Conservation (phyloP, 2,113 vertebrate species). For the Taurulus bubalis region DNA sequence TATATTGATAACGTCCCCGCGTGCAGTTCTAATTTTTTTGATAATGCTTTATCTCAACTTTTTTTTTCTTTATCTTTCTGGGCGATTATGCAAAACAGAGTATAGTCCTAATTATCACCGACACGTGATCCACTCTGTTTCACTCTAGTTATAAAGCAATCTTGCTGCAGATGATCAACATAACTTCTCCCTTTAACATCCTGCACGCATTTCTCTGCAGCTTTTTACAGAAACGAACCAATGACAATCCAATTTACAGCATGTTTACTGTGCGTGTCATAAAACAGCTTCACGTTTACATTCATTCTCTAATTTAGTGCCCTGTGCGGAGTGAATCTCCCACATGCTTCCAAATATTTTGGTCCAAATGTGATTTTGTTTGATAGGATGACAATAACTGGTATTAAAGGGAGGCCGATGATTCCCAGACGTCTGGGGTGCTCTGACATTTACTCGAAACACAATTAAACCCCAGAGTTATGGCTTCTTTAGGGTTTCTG, state of each 20-base stretch:
- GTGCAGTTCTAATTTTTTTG: slow-evolving; percentile 73
- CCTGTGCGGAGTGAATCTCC: slow-evolving; percentile 62
- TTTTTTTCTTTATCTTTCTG: slow-evolving; percentile 69
- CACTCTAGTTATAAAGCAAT: slow-evolving; percentile 67
- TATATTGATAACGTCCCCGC: slow-evolving; percentile 74
- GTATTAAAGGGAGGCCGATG: slow-evolving; percentile 78
- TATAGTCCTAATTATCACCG: slow-evolving; percentile 75
- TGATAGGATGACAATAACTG: slow-evolving; percentile 81
- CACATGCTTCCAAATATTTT: slow-evolving; percentile 80
- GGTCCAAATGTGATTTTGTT: slow-evolving; percentile 81
- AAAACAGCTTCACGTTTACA: slow-evolving; percentile 76
- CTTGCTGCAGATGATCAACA: slow-evolving; percentile 50
- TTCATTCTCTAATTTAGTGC: slow-evolving; percentile 78
- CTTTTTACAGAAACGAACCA: slow-evolving; percentile 66
- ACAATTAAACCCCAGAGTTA: slow-evolving; percentile 81
- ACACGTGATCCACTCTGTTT: slow-evolving; percentile 66
- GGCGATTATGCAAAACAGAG: slow-evolving; percentile 78
- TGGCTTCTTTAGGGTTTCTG: slow-evolving; percentile 73
- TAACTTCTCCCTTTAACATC: slow-evolving; percentile 53
- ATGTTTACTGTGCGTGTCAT: slow-evolving; percentile 75
- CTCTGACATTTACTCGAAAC: slow-evolving; percentile 82
- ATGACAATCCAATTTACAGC: slow-evolving; percentile 74
- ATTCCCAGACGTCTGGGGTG: slow-evolving; percentile 79
- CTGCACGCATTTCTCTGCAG: slow-evolving; percentile 54
- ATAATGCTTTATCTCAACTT: slow-evolving; percentile 73